A percentile compares a stretch with the other conserved stretches of the same genome.
These are phyloP conservation scores for Agonopterix subpropinquella DNA, from an alignment of 2,888 invertebrate species.

Conservation along the genomic window DNA sequence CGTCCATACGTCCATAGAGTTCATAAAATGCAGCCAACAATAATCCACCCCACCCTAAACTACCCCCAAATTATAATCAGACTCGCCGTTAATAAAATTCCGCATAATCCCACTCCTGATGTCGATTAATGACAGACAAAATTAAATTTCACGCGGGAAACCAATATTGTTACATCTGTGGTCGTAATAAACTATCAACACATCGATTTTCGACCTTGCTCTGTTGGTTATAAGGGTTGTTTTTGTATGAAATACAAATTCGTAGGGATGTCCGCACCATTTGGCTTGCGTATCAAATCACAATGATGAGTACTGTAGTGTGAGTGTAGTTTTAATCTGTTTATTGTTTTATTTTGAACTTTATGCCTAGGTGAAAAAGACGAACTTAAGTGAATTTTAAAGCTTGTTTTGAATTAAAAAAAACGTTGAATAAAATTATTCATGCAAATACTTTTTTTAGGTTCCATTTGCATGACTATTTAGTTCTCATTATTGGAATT, in stretches of 20 bases:
- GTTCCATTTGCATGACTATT: too few relatives aligned
- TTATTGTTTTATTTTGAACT: too few relatives aligned
- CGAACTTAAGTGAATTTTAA: too few relatives aligned
- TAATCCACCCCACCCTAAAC: constrained; percentile 1
- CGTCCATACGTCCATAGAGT: too few relatives aligned
- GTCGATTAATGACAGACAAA: constrained; percentile 64
- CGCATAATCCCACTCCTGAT: constrained; percentile 57
- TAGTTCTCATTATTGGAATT: too few relatives aligned
- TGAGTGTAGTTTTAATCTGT: too few relatives aligned
- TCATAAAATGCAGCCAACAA: neutral
- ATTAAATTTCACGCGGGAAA: constrained; percentile 57
- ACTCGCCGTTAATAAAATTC: constrained; percentile 49
- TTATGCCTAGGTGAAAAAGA: too few relatives aligned
- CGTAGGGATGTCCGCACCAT: neutral
- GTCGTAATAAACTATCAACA: constrained; percentile 23
- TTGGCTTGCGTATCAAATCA: neutral
- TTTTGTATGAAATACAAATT: constrained; percentile 22
- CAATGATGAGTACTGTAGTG: neutral
- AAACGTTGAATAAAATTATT: too few relatives aligned
- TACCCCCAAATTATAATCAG: constrained; percentile 10
- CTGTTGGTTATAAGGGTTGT: constrained; percentile 23
- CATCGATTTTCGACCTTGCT: constrained; percentile 31
- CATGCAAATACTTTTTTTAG: too few relatives aligned
- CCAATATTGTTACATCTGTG: constrained; percentile 55
- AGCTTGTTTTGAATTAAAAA: too few relatives aligned